phyloP scores from a whole-genome alignment of 2,113 vertebrate species.

The Puffinus mauretanicus region DNA sequence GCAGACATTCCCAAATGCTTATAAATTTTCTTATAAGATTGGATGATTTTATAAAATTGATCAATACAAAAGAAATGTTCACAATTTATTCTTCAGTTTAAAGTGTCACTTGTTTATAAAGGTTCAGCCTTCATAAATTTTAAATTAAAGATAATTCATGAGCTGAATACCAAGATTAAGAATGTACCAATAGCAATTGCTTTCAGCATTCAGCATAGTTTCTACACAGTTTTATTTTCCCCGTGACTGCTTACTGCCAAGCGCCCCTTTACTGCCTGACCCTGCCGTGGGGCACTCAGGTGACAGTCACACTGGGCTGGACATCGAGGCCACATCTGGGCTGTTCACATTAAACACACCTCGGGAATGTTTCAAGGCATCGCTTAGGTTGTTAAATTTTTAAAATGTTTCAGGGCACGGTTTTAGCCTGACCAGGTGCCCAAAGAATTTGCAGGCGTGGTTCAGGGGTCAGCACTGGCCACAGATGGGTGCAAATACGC shows the following conservation, averaged over 20 bases:
- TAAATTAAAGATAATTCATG: background rate
- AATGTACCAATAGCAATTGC: background rate
- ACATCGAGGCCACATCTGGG: accelerated
- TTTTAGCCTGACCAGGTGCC: background rate
- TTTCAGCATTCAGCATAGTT: background rate
- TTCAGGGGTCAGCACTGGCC: background rate
- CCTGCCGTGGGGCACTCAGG: accelerated
- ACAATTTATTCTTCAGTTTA: background rate
- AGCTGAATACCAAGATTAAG: background rate
- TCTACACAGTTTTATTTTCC: background rate
- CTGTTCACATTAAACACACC: background rate
- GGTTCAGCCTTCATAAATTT: background rate
- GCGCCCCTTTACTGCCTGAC: background rate
- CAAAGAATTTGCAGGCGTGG: background rate
- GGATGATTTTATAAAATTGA: background rate
- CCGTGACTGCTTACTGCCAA: background rate
- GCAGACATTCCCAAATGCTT: background rate
- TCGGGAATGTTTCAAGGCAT: background rate
- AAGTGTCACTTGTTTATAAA: background rate
- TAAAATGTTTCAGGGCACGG: background rate
- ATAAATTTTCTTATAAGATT: background rate
- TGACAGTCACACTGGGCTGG: background rate
- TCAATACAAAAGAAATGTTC: background rate
- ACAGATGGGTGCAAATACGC: accelerated
- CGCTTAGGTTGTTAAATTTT: background rate